Conservation (phyloP, 2,888 invertebrate species). For the Anaspis maculata region DNA sequence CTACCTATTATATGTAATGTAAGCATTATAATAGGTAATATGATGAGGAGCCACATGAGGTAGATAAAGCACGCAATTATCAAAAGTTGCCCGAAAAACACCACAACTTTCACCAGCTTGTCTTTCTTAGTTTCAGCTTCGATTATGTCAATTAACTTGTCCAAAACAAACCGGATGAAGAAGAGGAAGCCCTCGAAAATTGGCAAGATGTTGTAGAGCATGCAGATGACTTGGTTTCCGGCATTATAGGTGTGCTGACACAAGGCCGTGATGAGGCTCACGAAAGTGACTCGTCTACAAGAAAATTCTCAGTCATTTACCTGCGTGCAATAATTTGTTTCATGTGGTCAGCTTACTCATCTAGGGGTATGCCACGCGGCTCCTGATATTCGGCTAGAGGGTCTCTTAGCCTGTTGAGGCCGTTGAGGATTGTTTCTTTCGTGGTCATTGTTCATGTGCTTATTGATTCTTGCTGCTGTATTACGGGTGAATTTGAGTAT, state of each 20-base stretch:
- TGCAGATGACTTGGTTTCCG: slow-evolving; percentile 30
- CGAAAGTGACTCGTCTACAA: slow-evolving; percentile 34
- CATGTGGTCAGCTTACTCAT: slow-evolving; percentile 26
- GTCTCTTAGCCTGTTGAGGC: slow-evolving; percentile 17
- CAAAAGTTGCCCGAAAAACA: slow-evolving; percentile 32
- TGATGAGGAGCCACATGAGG: no score
- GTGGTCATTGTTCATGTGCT: no score
- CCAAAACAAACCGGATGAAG: slow-evolving; percentile 33
- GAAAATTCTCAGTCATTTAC: not conserved
- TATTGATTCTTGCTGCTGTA: no score
- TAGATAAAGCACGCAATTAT: slow-evolving; percentile 30
- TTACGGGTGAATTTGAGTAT: no score
- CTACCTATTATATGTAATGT: no score
- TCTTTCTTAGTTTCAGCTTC: slow-evolving; percentile 27
- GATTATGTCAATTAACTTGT: slow-evolving; percentile 36
- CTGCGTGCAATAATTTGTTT: slow-evolving; percentile 1
- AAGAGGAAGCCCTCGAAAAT: slow-evolving; percentile 31
- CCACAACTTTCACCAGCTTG: slow-evolving; percentile 26
- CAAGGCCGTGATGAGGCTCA: slow-evolving; percentile 30
- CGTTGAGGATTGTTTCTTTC: not conserved
- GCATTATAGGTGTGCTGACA: slow-evolving; percentile 33
- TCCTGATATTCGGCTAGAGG: slow-evolving; percentile 37
- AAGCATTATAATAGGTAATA: no score
- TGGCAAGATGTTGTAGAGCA: slow-evolving; percentile 31
- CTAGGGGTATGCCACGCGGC: slow-evolving; percentile 28